Base-by-base conservation (phyloP, 2,797 vertebrate species). In the Anisognathus igniventris region DNA sequence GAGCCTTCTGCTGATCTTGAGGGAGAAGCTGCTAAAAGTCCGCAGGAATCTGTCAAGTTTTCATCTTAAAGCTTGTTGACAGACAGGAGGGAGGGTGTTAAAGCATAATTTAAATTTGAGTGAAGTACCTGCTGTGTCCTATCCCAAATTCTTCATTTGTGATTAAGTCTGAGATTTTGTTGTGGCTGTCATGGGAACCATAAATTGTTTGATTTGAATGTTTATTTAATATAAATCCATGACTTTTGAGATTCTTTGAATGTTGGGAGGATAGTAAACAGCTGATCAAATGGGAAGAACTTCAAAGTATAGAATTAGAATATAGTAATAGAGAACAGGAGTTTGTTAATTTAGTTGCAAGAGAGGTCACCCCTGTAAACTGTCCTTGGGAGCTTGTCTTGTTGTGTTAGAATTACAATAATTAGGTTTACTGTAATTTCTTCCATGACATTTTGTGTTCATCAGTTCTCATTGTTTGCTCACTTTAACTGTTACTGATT, bases 171-270 rank as follows among this genome's bases (percentile, higher is more conserved):
- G 66, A 48, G 30, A 60, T 94, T 86, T 88, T 85, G n/a, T 91
- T 54, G 27, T 78, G 40, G 25, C 51, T 90, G n/a, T 81, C 58
- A 23, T 44, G 54, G 54, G 73, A 88, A 28, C 42, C 39, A 62
- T 65, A 62, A 91, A 93, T 83, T 77, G 25, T 56, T 91, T 73
- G n/a, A 66, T 92, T 90, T 84, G 40, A 58, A 86, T 92, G 28
- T 74, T 86, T 81, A 44, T 71, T 71, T 39, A 53, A 54, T 31
- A 47, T 56, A 33, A 31, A 74, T 78, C 25, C 21, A 10, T 66
- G 17, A 54, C 48, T 84, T 78, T 14, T 70, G 73, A 92, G 37
- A 53, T 61, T 78, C 45, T 88, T 92, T 90, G 23, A 14, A 2
- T 94, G 44, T 64, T 35, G 54, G 67, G 23, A 90, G 71, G 74